A percentile compares a stretch with the other conserved stretches of the same genome.
Conservation (phyloP, 1,140 invertebrate species). For the Eumeta japonica region DNA sequence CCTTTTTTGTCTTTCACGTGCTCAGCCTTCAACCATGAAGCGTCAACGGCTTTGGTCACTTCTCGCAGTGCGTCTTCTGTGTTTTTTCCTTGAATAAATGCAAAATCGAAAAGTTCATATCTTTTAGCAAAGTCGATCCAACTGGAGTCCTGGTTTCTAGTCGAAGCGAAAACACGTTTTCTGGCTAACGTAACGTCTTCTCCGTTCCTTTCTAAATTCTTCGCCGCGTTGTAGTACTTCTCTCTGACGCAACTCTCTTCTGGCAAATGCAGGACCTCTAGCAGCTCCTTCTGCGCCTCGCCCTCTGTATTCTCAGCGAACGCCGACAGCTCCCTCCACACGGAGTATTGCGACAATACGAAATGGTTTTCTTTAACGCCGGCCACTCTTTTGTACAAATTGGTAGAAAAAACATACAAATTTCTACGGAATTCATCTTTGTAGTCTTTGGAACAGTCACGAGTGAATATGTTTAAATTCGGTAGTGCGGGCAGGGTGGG, state of each 20-base stretch:
- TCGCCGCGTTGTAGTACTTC: constrained; percentile 7
- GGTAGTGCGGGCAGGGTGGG: too few relatives aligned
- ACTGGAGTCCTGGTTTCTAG: constrained; percentile 6
- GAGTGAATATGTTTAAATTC: too few relatives aligned
- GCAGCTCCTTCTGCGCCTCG: constrained; percentile 6
- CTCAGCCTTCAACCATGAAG: not conserved
- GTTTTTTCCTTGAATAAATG: too few relatives aligned
- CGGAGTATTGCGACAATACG: constrained; percentile 8
- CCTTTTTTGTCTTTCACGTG: not conserved
- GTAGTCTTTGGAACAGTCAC: too few relatives aligned
- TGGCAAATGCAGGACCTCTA: constrained; percentile 8
- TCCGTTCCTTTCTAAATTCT: not conserved
- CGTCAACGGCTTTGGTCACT: not conserved
- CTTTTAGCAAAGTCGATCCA: too few relatives aligned
- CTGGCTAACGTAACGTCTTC: constrained; percentile 4
- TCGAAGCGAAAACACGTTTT: constrained; percentile 3
- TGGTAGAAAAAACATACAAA: too few relatives aligned
- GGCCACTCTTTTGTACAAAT: too few relatives aligned
- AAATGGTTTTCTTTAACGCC: constrained; percentile 9
- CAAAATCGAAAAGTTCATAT: too few relatives aligned
- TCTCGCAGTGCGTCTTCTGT: constrained; percentile 5
- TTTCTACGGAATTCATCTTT: too few relatives aligned
- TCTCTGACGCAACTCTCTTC: constrained; percentile 8
- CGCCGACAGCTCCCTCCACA: constrained; percentile 10
- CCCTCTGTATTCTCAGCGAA: constrained; percentile 12